These are phyloP conservation scores for Danaus melanippus DNA, from an alignment of 1,140 invertebrate genomes.

Conservation along the genomic window DNA sequence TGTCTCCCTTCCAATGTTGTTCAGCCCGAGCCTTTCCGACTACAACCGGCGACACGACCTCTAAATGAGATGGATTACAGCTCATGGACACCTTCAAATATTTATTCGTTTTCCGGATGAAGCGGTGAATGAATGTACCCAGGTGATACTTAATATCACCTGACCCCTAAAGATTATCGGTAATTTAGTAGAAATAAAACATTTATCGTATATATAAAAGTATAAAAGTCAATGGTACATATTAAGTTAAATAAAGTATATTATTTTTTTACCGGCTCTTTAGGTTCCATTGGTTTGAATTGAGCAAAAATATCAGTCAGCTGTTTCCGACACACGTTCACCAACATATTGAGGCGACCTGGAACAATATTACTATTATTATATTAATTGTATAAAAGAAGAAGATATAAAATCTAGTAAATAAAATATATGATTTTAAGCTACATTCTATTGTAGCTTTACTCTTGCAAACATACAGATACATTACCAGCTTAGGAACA, in stretches of 20 bases:
- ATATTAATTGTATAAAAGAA: too few species aligned
- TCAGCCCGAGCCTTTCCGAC: conserved; percentile 88
- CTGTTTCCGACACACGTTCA: conserved; percentile 92
- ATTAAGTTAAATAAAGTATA: not conserved
- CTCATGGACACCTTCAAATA: conserved; percentile 87
- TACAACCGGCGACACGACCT: conserved; percentile 89
- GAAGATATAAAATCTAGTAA: too few species aligned
- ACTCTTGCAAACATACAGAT: too few species aligned
- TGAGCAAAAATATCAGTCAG: conserved; percentile 89
- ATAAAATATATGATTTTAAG: too few species aligned
- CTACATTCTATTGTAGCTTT: too few species aligned
- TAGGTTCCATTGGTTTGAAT: conserved; percentile 84
- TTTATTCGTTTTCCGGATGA: conserved; percentile 86
- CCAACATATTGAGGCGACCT: conserved; percentile 91
- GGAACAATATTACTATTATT: conserved; percentile 4
- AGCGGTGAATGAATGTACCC: conserved; percentile 85
- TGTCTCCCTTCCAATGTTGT: conserved; percentile 87
- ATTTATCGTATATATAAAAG: too few species aligned
- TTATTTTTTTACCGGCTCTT: conserved; percentile 73
- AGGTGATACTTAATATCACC: conserved; percentile 98
- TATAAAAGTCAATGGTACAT: too few species aligned
- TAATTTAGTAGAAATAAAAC: too few species aligned
- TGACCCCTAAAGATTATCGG: conserved; percentile 74
- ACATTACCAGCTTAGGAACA: too few species aligned
- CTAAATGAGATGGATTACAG: conserved; percentile 93